Evolutionary conservation across 2,797 vertebrate genomes (phyloP), one percentile per base, ranked within the genome.

Genomic region (Arnoldichthys spilopterus): DNA sequence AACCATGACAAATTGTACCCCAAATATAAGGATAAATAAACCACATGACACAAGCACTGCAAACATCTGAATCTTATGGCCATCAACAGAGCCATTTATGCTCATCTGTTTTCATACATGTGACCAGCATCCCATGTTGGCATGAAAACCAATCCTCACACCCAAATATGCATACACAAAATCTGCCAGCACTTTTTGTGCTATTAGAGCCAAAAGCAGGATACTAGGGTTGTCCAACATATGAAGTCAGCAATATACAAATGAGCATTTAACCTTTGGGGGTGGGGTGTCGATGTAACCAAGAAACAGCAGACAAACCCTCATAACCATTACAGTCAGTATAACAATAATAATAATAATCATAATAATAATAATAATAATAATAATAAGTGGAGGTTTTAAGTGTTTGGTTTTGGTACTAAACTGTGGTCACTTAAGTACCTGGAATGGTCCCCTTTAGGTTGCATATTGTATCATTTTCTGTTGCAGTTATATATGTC

Each of bases 141-240:
- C 70, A 59, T 49, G 37, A 37, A 72, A 67, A 67, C n/a, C 22
- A 26, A 47, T 67, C 40, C 13, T 7, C 37, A 43, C 43, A 47
- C 24, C 3, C 24, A 71, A 30, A 54, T 22, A 37, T 49, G 22
- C 37, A 73, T 1, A 63, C 32, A 18, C 4, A 37, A 37, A 37
- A 37, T 37, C 3, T n/a, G 18, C 18, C 53, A 56, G 18, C 7
- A 54, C 20, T 1, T 2, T 51, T 51, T 20, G 4, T 6, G 20
- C 6, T 11, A 54, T 54, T 54, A 53, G 12, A 47, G 47, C 3
- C 47, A 51, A 51, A 20, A 51, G 20, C 18, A 51, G 1, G 34
- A 20, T 2, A 51, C 18, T 51, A 18, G 3, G 16, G 47, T 16
- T 18, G 47, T 4, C 18, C 47, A 51, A 51, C 6, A 5, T 11